These are phyloP conservation scores for Parus major DNA, from an alignment of 2,113 vertebrate species.

Conservation along the genomic window DNA sequence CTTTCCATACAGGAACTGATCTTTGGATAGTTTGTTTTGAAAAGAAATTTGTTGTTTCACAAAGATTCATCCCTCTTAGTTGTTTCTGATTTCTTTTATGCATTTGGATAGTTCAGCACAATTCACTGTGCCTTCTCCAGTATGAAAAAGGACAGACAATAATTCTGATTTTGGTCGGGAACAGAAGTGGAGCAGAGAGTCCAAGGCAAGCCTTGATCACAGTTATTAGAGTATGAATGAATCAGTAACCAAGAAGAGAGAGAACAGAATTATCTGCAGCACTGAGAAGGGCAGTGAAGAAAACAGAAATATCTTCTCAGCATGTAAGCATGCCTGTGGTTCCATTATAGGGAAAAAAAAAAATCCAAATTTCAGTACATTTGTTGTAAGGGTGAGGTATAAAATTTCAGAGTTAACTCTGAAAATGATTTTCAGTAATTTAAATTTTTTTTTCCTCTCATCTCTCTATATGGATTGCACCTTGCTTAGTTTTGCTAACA, in stretches of 20 bases:
- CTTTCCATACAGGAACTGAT: not conserved
- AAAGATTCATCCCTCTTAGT: not conserved
- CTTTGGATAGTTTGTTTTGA: not conserved
- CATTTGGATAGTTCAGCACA: conserved; percentile 41
- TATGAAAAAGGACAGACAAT: conserved; percentile 24
- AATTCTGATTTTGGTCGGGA: conserved; percentile 48
- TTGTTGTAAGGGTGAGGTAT: not conserved
- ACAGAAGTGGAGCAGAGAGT: conserved; percentile 24
- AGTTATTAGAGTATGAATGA: not conserved
- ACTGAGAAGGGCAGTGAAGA: not conserved
- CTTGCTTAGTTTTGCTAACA: not conserved
- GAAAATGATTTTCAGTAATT: not conserved
- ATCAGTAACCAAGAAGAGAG: conserved; percentile 10
- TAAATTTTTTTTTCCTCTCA: not conserved
- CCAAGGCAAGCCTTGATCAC: not conserved
- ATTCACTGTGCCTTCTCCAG: conserved; percentile 6
- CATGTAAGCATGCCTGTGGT: not conserved
- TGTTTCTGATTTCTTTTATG: not conserved
- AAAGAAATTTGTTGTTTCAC: not conserved
- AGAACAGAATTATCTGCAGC: not conserved
- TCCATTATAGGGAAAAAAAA: not conserved
- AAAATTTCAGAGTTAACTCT: not conserved
- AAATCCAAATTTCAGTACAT: not conserved
- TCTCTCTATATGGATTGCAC: not conserved
- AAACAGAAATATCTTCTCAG: not conserved